Evolutionary conservation across 2,888 invertebrate genomes (phyloP).

Genomic region (Rotaria macrura): DNA sequence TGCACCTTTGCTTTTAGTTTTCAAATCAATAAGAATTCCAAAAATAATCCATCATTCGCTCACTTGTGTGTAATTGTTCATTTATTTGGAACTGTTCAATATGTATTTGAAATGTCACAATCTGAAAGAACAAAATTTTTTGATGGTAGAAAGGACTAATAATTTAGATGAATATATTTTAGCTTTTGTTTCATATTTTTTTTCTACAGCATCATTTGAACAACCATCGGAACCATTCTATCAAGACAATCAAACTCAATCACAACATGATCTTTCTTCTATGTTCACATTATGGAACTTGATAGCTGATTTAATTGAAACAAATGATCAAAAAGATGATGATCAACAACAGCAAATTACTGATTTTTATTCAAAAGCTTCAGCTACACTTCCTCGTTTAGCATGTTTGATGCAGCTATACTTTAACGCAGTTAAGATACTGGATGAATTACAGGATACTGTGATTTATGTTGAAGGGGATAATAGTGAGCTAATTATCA

Average conservation of each 20-base stretch:
- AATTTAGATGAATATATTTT: neutral
- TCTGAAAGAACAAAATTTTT: neutral
- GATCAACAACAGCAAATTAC: neutral
- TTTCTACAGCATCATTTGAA: no score
- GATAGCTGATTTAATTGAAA: neutral
- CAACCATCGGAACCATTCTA: no score
- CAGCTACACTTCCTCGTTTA: no score
- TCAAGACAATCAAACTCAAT: neutral
- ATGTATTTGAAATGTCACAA: neutral
- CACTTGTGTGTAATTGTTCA: neutral
- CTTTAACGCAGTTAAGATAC: no score
- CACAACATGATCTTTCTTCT: neutral
- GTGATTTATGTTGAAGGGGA: neutral
- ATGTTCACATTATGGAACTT: neutral
- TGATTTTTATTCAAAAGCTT: no score
- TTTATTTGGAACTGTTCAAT: neutral
- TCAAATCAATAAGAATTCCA: neutral
- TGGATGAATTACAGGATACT: no score
- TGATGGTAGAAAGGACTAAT: neutral
- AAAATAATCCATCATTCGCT: neutral
- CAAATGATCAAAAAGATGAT: neutral
- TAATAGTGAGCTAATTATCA: neutral
- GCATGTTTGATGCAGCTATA: no score
- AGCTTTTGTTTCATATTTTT: neutral
- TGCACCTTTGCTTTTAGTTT: neutral